Evolutionary conservation across 2,797 vertebrate genomes (phyloP).

Genomic region (Dermochelys coriacea): DNA sequence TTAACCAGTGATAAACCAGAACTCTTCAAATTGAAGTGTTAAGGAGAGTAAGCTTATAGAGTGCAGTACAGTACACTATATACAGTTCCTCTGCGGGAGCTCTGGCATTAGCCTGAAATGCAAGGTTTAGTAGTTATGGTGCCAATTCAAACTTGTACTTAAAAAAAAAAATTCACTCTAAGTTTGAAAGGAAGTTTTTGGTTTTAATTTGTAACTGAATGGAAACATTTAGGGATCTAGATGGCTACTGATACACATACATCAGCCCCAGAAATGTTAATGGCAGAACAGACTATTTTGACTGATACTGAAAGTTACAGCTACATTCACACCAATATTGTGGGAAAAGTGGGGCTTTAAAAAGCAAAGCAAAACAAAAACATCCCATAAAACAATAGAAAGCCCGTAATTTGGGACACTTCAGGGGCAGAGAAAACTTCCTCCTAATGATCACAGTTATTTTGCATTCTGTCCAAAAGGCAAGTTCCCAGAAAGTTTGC

Average conservation of each 20-base stretch:
- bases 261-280: background rate
- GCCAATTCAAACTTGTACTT: conserved; percentile 35
- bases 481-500: conserved; percentile 9
- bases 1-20: background rate
- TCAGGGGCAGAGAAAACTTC: conserved; percentile 25
- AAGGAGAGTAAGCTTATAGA: accelerated
- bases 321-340: conserved; percentile 39
- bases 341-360: conserved; percentile 45
- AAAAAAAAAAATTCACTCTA: background rate
- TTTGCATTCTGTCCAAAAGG: conserved; percentile 9
- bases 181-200: background rate
- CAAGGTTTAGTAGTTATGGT: conserved; percentile 15
- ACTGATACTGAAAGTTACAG: conserved; percentile 14
- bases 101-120: conserved; percentile 20
- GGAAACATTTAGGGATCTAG: conserved; percentile 10
- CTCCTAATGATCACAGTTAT: conserved; percentile 25
- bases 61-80: background rate
- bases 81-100: conserved; percentile 6
- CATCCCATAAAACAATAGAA: conserved; percentile 14
- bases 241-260: background rate
- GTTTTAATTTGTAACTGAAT: background rate
- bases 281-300: conserved; percentile 12
- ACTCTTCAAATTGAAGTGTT: background rate
- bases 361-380: background rate
- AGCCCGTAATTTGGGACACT: conserved; percentile 39